phyloP scores from a whole-genome alignment of 1,140 invertebrate species.

The Zaprionus ghesquierei region DNA sequence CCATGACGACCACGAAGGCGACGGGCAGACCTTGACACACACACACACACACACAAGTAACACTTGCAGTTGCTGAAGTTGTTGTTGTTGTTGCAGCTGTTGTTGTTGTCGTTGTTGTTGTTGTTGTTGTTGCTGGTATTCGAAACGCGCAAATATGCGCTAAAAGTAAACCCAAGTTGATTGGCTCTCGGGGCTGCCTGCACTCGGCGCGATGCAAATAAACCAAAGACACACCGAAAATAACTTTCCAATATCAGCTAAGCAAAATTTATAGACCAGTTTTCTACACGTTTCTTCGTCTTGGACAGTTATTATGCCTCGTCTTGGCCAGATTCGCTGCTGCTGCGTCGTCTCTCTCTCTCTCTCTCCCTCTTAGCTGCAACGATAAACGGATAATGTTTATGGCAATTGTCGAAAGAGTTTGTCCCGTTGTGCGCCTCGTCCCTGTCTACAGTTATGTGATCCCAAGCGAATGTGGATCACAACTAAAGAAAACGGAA shows the following conservation, averaged over 20 bases:
- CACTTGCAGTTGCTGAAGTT: conserved; percentile 15
- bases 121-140: conserved; percentile 43
- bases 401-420: not conserved
- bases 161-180: conserved; percentile 38
- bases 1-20: conserved; percentile 57
- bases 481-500: conserved; percentile 23
- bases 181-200: conserved; percentile 20
- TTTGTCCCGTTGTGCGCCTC: not conserved
- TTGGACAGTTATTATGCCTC: no score
- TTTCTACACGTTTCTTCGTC: conserved; percentile 11
- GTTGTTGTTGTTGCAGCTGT: no score
- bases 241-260: conserved; percentile 52
- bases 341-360: no score
- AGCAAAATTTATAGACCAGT: conserved; percentile 57
- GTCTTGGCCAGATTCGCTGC: conserved; percentile 1
- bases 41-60: conserved; percentile 6
- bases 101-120: conserved; percentile 28
- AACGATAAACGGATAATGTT: conserved; percentile 19
- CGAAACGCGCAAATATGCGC: conserved; percentile 72
- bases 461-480: conserved; percentile 4
- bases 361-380: conserved; percentile 21
- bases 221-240: conserved; percentile 31
- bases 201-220: conserved; percentile 45
- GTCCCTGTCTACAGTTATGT: not conserved
- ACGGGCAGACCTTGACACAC: conserved; percentile 35